phyloP scores from a whole-genome alignment of 2,113 vertebrate genomes.

The Etheostoma cragini region DNA sequence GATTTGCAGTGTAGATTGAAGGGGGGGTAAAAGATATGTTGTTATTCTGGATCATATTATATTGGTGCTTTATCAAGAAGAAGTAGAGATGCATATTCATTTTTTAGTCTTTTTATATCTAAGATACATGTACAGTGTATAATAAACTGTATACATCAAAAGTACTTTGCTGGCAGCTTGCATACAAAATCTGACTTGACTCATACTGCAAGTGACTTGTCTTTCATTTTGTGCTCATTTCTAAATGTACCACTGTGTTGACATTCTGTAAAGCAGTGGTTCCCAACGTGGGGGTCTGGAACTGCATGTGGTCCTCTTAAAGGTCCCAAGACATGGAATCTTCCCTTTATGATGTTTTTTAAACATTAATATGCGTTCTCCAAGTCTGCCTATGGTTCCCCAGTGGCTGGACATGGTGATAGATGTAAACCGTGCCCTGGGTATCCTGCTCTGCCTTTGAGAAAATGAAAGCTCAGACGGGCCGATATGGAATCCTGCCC shows the following conservation, averaged over 20 bases:
- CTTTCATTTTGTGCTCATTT: not conserved
- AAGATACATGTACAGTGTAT: constrained; percentile 35
- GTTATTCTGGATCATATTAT: not conserved
- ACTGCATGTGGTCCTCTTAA: not conserved
- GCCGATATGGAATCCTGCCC: no score
- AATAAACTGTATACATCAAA: constrained; percentile 28
- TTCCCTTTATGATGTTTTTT: no score
- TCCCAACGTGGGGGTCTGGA: not conserved
- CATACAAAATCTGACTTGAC: constrained; percentile 14
- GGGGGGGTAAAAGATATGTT: not conserved
- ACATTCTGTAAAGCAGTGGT: not conserved
- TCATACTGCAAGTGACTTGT: constrained; percentile 16
- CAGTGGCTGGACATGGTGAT: no score
- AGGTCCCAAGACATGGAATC: no score
- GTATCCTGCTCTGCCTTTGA: no score
- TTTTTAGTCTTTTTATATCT: constrained; percentile 39
- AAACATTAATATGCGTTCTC: no score
- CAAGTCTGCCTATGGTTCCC: no score
- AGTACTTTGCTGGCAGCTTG: constrained; percentile 9
- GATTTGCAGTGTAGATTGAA: not conserved
- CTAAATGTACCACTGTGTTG: not conserved
- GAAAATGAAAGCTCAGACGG: no score
- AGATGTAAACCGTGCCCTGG: no score
- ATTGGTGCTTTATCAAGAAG: constrained; percentile 17
- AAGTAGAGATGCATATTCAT: not conserved